Conservation (phyloP, 1,140 invertebrate species). For the Drosophila neocordata region DNA sequence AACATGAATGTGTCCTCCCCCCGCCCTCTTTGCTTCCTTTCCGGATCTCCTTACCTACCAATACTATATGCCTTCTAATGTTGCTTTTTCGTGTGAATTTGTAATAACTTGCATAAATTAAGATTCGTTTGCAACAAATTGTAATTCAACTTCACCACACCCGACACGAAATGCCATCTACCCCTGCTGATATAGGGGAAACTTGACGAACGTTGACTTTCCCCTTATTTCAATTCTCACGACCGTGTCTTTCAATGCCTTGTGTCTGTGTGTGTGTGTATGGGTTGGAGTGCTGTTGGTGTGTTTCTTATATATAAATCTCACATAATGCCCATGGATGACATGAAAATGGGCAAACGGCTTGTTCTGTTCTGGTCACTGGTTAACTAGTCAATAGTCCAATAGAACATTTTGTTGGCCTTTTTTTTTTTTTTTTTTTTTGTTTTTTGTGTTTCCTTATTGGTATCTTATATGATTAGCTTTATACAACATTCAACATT, state of each 20-base stretch:
- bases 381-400: conserved; percentile 17
- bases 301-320: conserved; percentile 48
- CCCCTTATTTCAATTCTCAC: conserved; percentile 6
- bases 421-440: neutral
- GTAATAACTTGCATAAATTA: conserved; percentile 81
- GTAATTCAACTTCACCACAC: conserved; percentile 42
- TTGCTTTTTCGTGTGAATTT: conserved; percentile 79
- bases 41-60: neutral
- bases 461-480: conserved; percentile 63
- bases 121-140: conserved; percentile 48
- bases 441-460: conserved; percentile 19
- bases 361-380: conserved; percentile 13
- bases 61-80: conserved; percentile 43
- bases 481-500: conserved; percentile 53
- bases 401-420: conserved; percentile 22
- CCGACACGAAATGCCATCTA: neutral
- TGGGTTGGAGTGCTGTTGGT: conserved; percentile 1
- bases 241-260: neutral
- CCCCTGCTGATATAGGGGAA: conserved; percentile 5
- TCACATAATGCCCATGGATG: conserved; percentile 58
- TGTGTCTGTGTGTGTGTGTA: neutral
- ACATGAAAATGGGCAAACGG: conserved; percentile 54
- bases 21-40: no score
- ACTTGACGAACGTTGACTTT: conserved; percentile 46
- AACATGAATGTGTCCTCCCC: neutral